Conservation (phyloP, 2,888 invertebrate species). For the Pemphredon lugubris region DNA sequence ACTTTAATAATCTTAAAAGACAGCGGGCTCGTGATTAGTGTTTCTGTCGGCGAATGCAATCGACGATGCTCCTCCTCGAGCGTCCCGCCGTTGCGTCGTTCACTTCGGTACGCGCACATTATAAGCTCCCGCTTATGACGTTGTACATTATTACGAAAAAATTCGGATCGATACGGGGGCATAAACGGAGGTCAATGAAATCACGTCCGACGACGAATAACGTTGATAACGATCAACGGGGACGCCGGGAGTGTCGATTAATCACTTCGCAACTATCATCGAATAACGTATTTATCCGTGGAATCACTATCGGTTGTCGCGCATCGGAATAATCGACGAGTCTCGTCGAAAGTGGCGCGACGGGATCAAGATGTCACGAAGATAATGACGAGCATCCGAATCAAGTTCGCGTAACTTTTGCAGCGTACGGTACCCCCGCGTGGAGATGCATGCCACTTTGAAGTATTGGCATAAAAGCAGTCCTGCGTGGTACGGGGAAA, state of each 20-base stretch:
- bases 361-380: slow-evolving; percentile 10
- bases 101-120: slow-evolving; percentile 48
- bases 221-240: no score
- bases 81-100: slow-evolving; percentile 50
- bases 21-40: slow-evolving; percentile 75
- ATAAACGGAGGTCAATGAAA: neutral
- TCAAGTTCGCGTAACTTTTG: slow-evolving; percentile 59
- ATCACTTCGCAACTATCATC: no score
- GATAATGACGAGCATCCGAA: slow-evolving; percentile 11
- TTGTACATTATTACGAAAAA: slow-evolving; percentile 46
- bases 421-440: slow-evolving; percentile 54
- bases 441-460: slow-evolving; percentile 73
- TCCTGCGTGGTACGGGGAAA: slow-evolving; percentile 73
- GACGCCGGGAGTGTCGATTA: no score
- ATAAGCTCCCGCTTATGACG: slow-evolving; percentile 30
- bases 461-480: slow-evolving; percentile 78
- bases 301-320: no score
- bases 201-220: no score
- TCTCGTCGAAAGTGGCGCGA: no score
- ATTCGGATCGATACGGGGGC: slow-evolving; percentile 8
- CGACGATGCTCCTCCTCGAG: slow-evolving; percentile 67
- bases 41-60: slow-evolving; percentile 70
- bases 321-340: no score
- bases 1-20: slow-evolving; percentile 80
- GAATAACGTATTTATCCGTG: no score